phyloP scores from a whole-genome alignment of 2,113 vertebrate genomes.

The Marmota monax region DNA sequence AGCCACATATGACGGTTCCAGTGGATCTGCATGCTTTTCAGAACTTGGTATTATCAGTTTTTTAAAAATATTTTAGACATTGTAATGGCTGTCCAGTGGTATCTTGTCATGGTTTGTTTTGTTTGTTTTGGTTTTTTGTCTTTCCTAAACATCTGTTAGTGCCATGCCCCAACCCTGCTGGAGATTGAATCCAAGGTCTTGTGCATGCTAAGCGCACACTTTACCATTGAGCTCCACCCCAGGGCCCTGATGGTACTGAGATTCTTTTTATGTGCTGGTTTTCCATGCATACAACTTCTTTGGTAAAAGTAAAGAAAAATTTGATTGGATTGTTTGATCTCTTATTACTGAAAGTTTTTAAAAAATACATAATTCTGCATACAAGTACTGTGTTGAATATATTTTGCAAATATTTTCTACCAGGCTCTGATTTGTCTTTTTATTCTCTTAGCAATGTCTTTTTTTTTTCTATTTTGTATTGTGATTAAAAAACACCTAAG shows the following conservation, averaged over 20 bases:
- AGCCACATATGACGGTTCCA: neutral
- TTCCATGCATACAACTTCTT: neutral
- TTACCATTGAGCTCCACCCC: neutral
- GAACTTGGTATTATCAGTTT: neutral
- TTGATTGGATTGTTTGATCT: neutral
- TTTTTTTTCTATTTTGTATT: neutral
- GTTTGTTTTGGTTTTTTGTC: neutral
- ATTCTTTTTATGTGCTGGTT: neutral
- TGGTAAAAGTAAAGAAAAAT: neutral
- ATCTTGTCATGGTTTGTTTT: neutral
- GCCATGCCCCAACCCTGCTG: neutral
- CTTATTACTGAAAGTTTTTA: neutral
- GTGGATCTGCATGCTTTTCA: neutral
- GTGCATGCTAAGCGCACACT: neutral
- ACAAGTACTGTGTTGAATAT: neutral
- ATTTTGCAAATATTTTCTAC: neutral
- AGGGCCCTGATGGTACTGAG: neutral
- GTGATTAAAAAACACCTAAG: neutral
- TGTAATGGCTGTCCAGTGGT: neutral
- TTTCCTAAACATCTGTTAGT: neutral
- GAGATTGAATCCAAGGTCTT: neutral
- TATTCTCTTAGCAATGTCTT: neutral
- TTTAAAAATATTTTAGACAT: neutral
- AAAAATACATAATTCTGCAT: neutral
- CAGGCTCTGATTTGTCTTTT: neutral